Base-by-base conservation (phyloP, 2,888 invertebrate species). In the Miltochrista miniata region DNA sequence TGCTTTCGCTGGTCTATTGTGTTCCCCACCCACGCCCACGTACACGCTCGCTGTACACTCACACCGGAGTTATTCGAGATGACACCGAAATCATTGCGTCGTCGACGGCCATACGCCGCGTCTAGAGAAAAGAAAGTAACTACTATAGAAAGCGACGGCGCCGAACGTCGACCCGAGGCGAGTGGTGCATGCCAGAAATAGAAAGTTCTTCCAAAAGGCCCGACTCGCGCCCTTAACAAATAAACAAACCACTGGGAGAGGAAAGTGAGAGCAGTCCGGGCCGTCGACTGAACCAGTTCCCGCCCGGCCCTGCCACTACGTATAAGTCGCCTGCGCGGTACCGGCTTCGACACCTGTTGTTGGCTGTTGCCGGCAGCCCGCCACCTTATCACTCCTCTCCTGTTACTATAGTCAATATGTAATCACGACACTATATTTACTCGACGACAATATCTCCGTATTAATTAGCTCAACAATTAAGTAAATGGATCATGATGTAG, bases 111-210 rank as follows among this genome's bases (percentile, higher is more conserved):
- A 74, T 75, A 75, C 69, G 69, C 68, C 65, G 72, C 69, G 65
- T 77, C 74, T 79, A 79, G 72, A 85, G 88, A 90, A 90, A 90
- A 89, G 90, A 90, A 90, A 90, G 89, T 90, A 85, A 83, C 81
- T 44, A 68, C 74, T 81, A 81, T 90, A 90, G 90, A 90, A 90
- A 90, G 90, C 87, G 86, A 82, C 76, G 74, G 74, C 77, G 74
- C 68, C 81, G 88, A 82, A 71, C 90, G 78, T 85, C 88, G 88
- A 89, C 89, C 87, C 84, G 87, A 68, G 73, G 82, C 80, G 81
- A 86, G 78, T 82, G 81, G 77, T 79, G 78, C 75, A 56, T 80
- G 85, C 83, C 87, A 87, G 90, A 91, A 90, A 90, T 90, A 90
- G 90, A 91, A 91, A 91, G 90, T 90, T 70, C 79, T 74, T 83